phyloP scores from a whole-genome alignment of 2,888 invertebrate species.

The Atherix ibis region DNA sequence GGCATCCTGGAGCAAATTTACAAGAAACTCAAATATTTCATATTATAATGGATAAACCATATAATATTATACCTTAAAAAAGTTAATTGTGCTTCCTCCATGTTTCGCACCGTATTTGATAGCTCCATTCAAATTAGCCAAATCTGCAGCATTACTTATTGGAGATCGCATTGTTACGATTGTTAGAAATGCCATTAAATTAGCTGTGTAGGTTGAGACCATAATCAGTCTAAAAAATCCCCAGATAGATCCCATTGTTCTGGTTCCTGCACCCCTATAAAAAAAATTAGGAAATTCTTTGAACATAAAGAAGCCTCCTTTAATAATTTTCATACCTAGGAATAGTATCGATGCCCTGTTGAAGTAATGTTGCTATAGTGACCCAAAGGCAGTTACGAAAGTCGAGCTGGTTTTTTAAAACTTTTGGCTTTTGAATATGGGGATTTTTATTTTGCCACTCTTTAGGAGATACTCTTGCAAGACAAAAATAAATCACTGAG shows the following conservation, averaged over 20 bases:
- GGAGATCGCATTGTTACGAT: conserved; percentile 57
- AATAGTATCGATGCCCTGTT: conserved; percentile 77
- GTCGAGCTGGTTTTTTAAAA: conserved; percentile 68
- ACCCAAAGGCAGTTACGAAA: conserved; percentile 80
- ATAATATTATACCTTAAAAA: conserved; percentile 59
- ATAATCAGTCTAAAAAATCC: conserved; percentile 76
- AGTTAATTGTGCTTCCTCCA: conserved; percentile 75
- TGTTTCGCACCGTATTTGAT: conserved; percentile 76
- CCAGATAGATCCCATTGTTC: conserved; percentile 76
- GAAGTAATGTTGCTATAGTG: conserved; percentile 66
- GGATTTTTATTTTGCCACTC: conserved; percentile 85
- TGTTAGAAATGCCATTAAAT: conserved; percentile 78
- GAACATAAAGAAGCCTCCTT: neutral
- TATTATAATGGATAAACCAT: too few species aligned
- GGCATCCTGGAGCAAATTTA: conserved; percentile 54
- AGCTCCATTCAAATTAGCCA: conserved; percentile 59
- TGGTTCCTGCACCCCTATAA: conserved; percentile 64
- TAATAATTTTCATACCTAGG: conserved; percentile 51
- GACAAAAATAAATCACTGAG: conserved; percentile 58
- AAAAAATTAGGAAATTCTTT: conserved; percentile 1
- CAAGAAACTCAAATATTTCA: too few species aligned
- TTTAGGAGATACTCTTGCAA: conserved; percentile 66
- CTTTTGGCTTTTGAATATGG: conserved; percentile 68
- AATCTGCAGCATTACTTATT: conserved; percentile 66
- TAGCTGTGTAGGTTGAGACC: conserved; percentile 74